Evolutionary conservation across 2,888 invertebrate genomes (phyloP), one percentile per base, ranked within the genome.

Genomic region (Cerastis leucographa): DNA sequence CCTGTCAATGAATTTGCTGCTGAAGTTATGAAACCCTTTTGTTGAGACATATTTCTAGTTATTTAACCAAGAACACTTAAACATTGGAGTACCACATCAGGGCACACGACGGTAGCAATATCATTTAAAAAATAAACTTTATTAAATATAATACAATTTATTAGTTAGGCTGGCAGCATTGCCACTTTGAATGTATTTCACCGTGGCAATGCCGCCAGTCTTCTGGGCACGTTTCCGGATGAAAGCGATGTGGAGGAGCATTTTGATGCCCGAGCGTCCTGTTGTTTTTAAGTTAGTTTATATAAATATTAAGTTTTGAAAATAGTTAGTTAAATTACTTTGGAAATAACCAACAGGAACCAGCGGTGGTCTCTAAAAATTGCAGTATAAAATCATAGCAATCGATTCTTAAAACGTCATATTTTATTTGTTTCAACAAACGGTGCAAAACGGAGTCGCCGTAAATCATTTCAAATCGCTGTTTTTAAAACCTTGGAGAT

Each of bases 401-500:
- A n/a, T 62, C 61, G 3, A 67, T 72, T 68, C 42, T 46, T 67
- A 51, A 61, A 74, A 65, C 46, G 42, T 17, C 64, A 29, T 17
- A n/a, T 65, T 68, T 69, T 66, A 65, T 65, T 73, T 42, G 14
- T 19, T 64, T 73, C 22, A 68, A 72, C 61, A 49, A 72, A 71
- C 66, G 22, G 49, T 46, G 51, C 19, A 71, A 71, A 64, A 49
- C 59, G 8, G 12, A 56, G 17, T 17, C 66, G 71, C 76, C 66
- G 56, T 81, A 78, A 84, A 84, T 81, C 73, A 76, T 70, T 65
- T 22, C 54, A 61, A 51, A 54, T 59, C 62, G 56, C 65, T 74
- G 71, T 85, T 83, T 79, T 78, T 74, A 79, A 77, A 81, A 75
- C 76, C 74, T 71, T 61, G 29, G 78, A 84, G 78, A 78, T 73